These are phyloP conservation scores for Drosophila arawakana DNA, from an alignment of 1,140 invertebrate species.

Conservation along the genomic window DNA sequence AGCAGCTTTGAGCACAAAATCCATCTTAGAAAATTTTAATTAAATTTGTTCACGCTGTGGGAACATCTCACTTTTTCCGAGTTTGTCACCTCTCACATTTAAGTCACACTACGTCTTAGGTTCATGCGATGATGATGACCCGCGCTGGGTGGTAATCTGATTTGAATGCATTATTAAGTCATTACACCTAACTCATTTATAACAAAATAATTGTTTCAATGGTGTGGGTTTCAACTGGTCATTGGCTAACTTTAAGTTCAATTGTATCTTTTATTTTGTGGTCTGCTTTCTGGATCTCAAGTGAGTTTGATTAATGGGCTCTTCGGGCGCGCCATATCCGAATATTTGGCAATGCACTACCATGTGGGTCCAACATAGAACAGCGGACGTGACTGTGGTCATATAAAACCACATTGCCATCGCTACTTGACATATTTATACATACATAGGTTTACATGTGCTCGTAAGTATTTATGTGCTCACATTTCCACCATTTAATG, in stretches of 20 bases:
- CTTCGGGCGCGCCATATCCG: conserved; percentile 3
- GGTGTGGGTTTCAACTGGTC: neutral
- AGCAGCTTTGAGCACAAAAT: conserved; percentile 31
- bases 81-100: conserved; percentile 46
- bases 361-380: conserved; percentile 13
- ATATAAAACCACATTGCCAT: conserved; percentile 31
- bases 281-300: conserved; percentile 1
- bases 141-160: conserved; percentile 22
- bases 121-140: conserved; percentile 38
- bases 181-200: conserved; percentile 19
- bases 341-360: conserved; percentile 25
- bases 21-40: conserved; percentile 61
- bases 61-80: conserved; percentile 62
- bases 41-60: conserved; percentile 58
- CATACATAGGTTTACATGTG: too few species aligned
- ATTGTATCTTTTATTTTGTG: conserved; percentile 1
- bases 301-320: conserved; percentile 35
- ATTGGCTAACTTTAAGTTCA: neutral
- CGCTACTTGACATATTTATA: conserved; percentile 6
- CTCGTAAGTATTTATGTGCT: conserved; percentile 25
- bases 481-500: conserved; percentile 54
- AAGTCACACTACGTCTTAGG: conserved; percentile 41
- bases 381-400: conserved; percentile 9
- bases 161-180: conserved; percentile 22
- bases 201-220: conserved; percentile 15